These are phyloP conservation scores for Boleophthalmus pectinirostris DNA, from an alignment of 2,113 vertebrate species.

Conservation along the genomic window DNA sequence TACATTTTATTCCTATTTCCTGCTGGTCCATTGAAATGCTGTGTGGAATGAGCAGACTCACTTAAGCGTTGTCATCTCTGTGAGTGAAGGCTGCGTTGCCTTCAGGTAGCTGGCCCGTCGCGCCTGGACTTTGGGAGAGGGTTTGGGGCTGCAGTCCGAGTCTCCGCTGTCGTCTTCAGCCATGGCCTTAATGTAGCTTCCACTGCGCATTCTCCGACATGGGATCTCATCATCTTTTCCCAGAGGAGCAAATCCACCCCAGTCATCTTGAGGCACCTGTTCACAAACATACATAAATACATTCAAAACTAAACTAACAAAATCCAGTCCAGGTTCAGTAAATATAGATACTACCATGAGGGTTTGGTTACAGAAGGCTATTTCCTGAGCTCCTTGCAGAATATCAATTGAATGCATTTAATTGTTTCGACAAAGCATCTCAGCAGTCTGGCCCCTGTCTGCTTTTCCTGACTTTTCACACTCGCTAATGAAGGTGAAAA, in stretches of 20 bases:
- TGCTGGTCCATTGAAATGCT: too few relatives aligned
- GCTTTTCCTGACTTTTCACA: constrained; percentile 57
- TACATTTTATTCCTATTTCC: too few relatives aligned
- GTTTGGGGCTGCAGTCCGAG: constrained; percentile 90
- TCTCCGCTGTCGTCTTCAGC: constrained; percentile 94
- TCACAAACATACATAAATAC: constrained; percentile 7
- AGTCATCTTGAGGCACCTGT: constrained; percentile 94
- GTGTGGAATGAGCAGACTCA: constrained; percentile 51
- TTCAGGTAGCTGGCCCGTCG: constrained; percentile 97
- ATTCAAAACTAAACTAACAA: neutral
- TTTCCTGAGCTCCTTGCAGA: constrained; percentile 48
- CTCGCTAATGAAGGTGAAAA: constrained; percentile 55
- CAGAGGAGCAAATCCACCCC: constrained; percentile 85
- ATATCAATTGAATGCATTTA: constrained; percentile 51
- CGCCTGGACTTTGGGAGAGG: constrained; percentile 92
- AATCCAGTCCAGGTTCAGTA: constrained; percentile 5
- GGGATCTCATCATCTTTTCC: constrained; percentile 91
- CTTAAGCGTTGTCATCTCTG: constrained; percentile 93
- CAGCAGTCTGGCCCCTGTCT: constrained; percentile 34
- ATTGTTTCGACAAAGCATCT: constrained; percentile 50
- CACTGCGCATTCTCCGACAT: constrained; percentile 93
- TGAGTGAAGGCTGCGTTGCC: constrained; percentile 95
- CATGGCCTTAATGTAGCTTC: constrained; percentile 98
- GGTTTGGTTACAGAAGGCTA: constrained; percentile 24
- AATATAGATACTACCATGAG: constrained; percentile 53